Conservation (phyloP, 2,888 invertebrate genomes). For the Ectemnius lituratus region DNA sequence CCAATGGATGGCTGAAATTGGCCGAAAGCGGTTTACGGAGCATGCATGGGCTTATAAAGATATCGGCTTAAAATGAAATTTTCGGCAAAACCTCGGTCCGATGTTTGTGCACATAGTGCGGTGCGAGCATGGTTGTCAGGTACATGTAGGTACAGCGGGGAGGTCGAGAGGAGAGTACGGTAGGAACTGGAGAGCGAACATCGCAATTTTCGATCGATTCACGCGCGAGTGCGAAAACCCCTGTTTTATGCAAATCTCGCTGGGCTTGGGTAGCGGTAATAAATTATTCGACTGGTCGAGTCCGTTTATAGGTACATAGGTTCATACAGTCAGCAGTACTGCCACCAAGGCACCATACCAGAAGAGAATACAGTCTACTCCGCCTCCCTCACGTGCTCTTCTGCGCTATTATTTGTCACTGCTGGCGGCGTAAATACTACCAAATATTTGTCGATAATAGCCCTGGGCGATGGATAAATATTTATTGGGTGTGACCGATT, state of each 20-base stretch:
- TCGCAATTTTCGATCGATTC: conserved; percentile 63
- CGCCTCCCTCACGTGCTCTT: too few species aligned
- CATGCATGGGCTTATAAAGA: conserved; percentile 23
- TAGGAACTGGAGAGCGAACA: conserved; percentile 44
- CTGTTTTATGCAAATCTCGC: conserved; percentile 68
- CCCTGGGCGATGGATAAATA: conserved; percentile 58
- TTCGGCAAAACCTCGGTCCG: conserved; percentile 13
- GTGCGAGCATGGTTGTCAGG: not conserved
- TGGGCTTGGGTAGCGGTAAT: conserved; percentile 55
- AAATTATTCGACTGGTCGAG: conserved; percentile 65
- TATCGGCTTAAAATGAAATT: conserved; percentile 29
- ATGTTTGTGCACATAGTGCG: conserved; percentile 5
- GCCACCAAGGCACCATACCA: too few species aligned
- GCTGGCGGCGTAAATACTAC: conserved; percentile 59
- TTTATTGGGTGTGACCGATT: conserved; percentile 55
- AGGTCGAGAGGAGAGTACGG: not conserved
- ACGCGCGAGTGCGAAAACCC: conserved; percentile 58
- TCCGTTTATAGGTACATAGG: conserved; percentile 59
- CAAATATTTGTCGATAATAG: conserved; percentile 65
- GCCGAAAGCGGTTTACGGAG: not conserved
- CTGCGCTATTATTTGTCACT: conserved; percentile 60
- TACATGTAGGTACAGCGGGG: not conserved
- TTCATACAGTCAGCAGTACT: conserved; percentile 35
- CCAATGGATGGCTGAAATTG: not conserved
- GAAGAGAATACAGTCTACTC: too few species aligned